Percentiles rank a stretch among this genome's conserved stretches.
Evolutionary conservation across 2,797 vertebrate species (phyloP).

Genomic region (Rhinogobio ventralis): DNA sequence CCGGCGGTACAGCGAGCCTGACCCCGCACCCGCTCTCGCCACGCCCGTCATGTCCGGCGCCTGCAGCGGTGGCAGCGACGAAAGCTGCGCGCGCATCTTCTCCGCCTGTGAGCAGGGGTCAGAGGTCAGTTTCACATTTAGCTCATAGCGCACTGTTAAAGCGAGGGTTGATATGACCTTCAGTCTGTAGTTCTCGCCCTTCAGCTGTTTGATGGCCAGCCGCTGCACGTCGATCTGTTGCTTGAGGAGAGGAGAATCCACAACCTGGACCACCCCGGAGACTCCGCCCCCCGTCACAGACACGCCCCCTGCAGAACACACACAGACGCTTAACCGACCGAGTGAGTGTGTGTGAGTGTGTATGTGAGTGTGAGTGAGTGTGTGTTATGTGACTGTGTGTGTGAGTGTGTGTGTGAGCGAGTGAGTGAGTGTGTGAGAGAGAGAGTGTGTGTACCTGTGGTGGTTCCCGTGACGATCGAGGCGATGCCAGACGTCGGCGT

Average conservation of each 20-base stretch:
- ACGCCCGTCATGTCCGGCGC: conserved; percentile 79
- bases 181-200: conserved; percentile 91
- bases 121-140: background rate
- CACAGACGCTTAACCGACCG: too few species aligned
- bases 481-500: conserved; percentile 84
- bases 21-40: conserved; percentile 65
- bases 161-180: conserved; percentile 76
- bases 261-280: conserved; percentile 84
- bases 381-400: too few species aligned
- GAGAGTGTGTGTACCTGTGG: background rate
- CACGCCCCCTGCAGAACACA: conserved; percentile 55
- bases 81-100: conserved; percentile 87
- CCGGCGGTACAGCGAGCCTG: conserved; percentile 86
- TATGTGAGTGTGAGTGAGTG: too few species aligned
- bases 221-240: conserved; percentile 93
- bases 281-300: background rate
- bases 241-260: conserved; percentile 91
- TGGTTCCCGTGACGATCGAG: conserved; percentile 85
- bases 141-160: background rate
- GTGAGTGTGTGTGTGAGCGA: too few species aligned
- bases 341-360: too few species aligned
- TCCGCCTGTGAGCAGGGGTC: conserved; percentile 80
- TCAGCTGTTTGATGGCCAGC: conserved; percentile 90
- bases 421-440: too few species aligned
- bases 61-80: conserved; percentile 82